Evolutionary conservation across 1,140 invertebrate genomes (phyloP), one percentile per base, ranked within the genome.

Genomic region (Andrena cerasifolii): DNA sequence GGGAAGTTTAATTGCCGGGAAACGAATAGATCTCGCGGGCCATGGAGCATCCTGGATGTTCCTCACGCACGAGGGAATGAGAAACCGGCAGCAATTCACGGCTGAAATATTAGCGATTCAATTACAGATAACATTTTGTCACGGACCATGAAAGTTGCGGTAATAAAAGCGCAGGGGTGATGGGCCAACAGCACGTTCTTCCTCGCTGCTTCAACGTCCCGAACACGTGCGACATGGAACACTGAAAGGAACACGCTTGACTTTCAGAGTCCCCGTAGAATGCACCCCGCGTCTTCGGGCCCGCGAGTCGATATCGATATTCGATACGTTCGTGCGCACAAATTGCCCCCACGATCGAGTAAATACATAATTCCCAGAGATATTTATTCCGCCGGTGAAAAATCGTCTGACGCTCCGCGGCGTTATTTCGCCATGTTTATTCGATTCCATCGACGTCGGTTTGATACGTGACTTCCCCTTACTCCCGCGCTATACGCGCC

Each of bases 281-380:
- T 36, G 21, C 53, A 4, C 14, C 31, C 24, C 28, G 40, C 26
- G n/a, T 26, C 40, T 28, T 43, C 26, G 0, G 21, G 21, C 51
- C 8, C 54, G 28, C 36, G n/a, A 4, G 21, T 40, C 43, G 24
- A 66, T 70, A 80, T 82, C 80, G 72, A 80, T 71, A 76, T 82
- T 66, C 65, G 65, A 76, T 82, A 71, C 65, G 47, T 53, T 36
- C 26, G 12, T 12, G 49, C 28, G 45, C 31, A 45, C 67, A 73
- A 80, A 80, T 78, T 78, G 78, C 51, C 5, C 45, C 24, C 54
- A 21, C 66, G 58, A 45, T 31, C 73, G 49, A n/a, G 54, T 77
- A 77, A 83, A 83, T 80, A 83, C 67, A 56, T 76, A 68, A 66
- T 59, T 68, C 66, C 36, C 56, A n/a, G 24, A 33, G 54, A 80